Evolutionary conservation across 2,113 vertebrate genomes (phyloP).

Genomic region (Ceyx margarethae): DNA sequence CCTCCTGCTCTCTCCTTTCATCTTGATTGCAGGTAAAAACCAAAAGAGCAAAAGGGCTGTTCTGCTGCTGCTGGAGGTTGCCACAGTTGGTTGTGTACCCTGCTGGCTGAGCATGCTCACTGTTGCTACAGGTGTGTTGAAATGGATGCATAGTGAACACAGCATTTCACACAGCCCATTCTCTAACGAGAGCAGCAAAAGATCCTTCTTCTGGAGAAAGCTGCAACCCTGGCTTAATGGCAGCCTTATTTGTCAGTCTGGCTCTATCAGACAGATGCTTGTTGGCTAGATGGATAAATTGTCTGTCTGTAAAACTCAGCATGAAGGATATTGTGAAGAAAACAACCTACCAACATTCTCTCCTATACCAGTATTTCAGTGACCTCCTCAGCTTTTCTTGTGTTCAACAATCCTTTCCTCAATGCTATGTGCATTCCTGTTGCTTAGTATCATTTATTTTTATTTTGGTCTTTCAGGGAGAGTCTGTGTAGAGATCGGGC

Average conservation of each 20-base stretch:
- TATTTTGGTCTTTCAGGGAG: conserved; percentile 62
- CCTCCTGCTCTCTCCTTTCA: neutral
- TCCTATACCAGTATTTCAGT: neutral
- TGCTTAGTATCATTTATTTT: conserved; percentile 61
- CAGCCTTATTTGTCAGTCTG: neutral
- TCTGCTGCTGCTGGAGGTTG: neutral
- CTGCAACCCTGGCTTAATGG: neutral
- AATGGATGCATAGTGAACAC: neutral
- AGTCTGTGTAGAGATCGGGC: neutral
- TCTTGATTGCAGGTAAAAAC: neutral
- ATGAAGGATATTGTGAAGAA: neutral
- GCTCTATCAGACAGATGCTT: neutral
- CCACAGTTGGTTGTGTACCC: neutral
- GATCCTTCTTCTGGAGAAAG: neutral
- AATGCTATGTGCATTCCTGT: conserved; percentile 30
- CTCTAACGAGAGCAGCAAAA: neutral
- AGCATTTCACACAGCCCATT: neutral
- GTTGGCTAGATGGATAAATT: neutral
- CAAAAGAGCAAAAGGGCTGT: neutral
- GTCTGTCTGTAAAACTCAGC: neutral
- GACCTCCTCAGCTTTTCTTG: neutral
- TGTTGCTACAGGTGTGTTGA: neutral
- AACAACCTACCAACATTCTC: conserved; percentile 19
- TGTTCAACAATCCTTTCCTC: neutral
- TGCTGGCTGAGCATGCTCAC: neutral